A percentile compares a stretch with the other conserved stretches of the same genome.
Conservation (phyloP, 30 jellyfish, hydroid and myxozoan genomes). For the Aurelia sp. region DNA sequence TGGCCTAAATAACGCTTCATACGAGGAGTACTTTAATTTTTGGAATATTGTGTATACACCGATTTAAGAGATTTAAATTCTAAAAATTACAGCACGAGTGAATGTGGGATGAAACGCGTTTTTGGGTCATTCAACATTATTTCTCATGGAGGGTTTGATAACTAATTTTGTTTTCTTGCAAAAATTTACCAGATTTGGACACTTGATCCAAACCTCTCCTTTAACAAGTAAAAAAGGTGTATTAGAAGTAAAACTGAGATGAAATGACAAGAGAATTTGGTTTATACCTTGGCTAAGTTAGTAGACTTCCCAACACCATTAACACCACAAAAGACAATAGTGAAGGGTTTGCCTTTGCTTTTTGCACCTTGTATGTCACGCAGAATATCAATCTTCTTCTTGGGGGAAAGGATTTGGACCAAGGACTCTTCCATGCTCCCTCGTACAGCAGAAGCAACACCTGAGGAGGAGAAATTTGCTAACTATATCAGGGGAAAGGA, state of each 20-base stretch:
- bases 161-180: too few relatives aligned
- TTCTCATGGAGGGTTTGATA: too few relatives aligned
- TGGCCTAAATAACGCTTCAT: too few relatives aligned
- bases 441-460: conserved; percentile 95
- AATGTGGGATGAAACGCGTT: too few relatives aligned
- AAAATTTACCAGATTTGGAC: too few relatives aligned
- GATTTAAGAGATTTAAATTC: too few relatives aligned
- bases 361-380: conserved; percentile 87
- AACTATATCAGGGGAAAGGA: conserved; percentile 50
- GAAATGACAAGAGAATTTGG: background rate
- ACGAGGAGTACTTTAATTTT: too few relatives aligned
- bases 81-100: too few relatives aligned
- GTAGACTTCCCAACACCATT: conserved; percentile 99
- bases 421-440: conserved; percentile 97
- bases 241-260: background rate
- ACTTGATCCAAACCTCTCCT: too few relatives aligned
- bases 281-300: conserved; percentile 92
- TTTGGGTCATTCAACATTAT: too few relatives aligned
- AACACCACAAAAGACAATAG: conserved; percentile 98
- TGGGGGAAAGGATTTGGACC: conserved; percentile 95
- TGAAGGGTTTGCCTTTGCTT: conserved; percentile 84
- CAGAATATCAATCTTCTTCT: conserved; percentile 87
- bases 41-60: too few relatives aligned
- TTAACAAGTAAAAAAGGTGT: too few relatives aligned
- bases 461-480: conserved; percentile 26